phyloP scores from a whole-genome alignment of 2,113 vertebrate genomes.

The Zosterops japonicus region DNA sequence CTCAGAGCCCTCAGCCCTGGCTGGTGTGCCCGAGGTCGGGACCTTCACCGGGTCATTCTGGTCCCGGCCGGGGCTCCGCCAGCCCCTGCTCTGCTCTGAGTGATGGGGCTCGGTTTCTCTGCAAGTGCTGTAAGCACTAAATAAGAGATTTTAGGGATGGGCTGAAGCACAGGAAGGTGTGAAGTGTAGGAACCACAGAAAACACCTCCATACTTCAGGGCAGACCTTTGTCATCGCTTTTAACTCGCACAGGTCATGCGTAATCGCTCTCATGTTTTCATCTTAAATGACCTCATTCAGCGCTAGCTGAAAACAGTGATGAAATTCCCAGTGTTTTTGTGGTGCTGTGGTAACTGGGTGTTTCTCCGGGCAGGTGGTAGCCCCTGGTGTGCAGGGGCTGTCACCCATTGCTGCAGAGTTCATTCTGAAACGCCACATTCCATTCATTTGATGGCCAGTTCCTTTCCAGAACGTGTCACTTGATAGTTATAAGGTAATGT shows the following conservation, averaged over 20 bases:
- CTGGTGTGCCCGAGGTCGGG: accelerated
- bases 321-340: not conserved
- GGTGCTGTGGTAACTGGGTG: not conserved
- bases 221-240: not conserved
- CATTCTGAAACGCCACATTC: accelerated
- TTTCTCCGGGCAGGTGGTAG: not conserved
- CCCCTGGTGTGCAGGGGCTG: not conserved
- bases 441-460: not conserved
- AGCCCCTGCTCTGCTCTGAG: accelerated
- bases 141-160: not conserved
- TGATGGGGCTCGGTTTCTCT: accelerated
- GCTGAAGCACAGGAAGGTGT: not conserved
- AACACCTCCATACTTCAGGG: accelerated
- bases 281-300: not conserved
- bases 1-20: not conserved
- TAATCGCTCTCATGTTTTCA: not conserved
- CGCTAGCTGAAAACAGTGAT: not conserved
- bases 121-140: accelerated
- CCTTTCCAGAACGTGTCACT: not conserved
- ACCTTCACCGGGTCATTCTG: accelerated
- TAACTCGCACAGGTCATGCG: not conserved
- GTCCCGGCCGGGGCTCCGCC: accelerated
- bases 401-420: not conserved
- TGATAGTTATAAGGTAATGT: not conserved
- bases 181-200: not conserved